Conservation (phyloP, 2,888 invertebrate genomes). For the Nemapogon koenigi region DNA sequence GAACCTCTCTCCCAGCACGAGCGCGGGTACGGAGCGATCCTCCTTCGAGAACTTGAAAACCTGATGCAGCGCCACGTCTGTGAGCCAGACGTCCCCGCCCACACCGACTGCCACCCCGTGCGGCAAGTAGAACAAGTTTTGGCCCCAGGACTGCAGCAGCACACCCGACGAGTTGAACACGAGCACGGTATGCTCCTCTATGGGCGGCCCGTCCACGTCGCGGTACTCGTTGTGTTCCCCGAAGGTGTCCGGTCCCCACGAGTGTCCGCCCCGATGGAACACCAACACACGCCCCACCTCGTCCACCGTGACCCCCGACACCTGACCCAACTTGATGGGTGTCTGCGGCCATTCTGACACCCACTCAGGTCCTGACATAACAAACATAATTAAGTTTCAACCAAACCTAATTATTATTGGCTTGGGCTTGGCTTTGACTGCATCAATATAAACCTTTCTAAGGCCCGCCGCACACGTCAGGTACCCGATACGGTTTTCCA, state of each 20-base stretch:
- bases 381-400: no score
- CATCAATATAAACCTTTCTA: no score
- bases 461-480: no score
- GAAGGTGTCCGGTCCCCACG: slow-evolving; percentile 70
- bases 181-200: slow-evolving; percentile 68
- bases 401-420: background rate
- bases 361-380: slow-evolving; percentile 55
- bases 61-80: slow-evolving; percentile 89
- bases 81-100: slow-evolving; percentile 81
- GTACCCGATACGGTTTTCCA: no score
- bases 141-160: slow-evolving; percentile 72
- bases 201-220: slow-evolving; percentile 63
- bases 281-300: slow-evolving; percentile 74
- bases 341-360: slow-evolving; percentile 64
- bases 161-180: slow-evolving; percentile 69
- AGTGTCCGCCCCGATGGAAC: slow-evolving; percentile 79
- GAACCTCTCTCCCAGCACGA: slow-evolving; percentile 59
- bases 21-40: slow-evolving; percentile 33
- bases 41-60: slow-evolving; percentile 75
- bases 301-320: slow-evolving; percentile 82
- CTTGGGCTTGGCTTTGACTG: no score
- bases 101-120: slow-evolving; percentile 84
- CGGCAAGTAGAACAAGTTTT: slow-evolving; percentile 81
- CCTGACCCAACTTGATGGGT: slow-evolving; percentile 70
- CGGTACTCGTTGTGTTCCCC: slow-evolving; percentile 59